Conservation (phyloP, 2,113 vertebrate genomes). For the Mandrillus leucophaeus region DNA sequence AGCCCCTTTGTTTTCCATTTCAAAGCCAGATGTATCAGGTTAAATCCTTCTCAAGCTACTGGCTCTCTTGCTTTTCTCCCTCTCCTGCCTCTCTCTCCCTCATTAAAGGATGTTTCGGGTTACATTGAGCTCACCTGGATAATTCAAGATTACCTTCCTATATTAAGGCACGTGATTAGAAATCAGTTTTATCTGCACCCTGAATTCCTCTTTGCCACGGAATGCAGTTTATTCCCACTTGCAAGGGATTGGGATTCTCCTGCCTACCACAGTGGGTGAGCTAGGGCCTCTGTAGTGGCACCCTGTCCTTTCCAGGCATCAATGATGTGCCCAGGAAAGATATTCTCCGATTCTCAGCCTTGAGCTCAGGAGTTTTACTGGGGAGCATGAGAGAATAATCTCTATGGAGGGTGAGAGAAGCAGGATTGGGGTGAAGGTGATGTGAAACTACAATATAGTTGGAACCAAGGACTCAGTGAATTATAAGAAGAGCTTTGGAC, state of each 20-base stretch:
- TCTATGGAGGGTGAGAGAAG: not conserved
- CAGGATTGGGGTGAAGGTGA: fast-evolving
- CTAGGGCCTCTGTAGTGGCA: fast-evolving
- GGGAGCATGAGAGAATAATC: fast-evolving
- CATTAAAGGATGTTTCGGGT: not conserved
- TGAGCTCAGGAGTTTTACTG: too few relatives aligned
- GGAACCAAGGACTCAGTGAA: not conserved
- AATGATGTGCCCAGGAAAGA: not conserved
- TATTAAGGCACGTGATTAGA: not conserved
- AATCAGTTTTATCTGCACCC: not conserved
- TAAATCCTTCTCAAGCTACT: not conserved
- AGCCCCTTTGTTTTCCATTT: not conserved
- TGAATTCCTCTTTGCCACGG: fast-evolving
- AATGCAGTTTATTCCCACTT: not conserved
- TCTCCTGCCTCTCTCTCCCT: fast-evolving
- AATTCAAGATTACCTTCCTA: not conserved
- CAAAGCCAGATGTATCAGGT: not conserved
- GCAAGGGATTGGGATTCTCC: too few relatives aligned
- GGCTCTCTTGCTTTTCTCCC: fast-evolving
- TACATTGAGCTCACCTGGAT: fast-evolving
- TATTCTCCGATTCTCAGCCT: not conserved
- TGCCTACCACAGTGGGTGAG: fast-evolving
- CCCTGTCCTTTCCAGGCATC: not conserved
- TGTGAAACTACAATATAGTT: fast-evolving
- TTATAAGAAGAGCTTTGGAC: not conserved